Evolutionary conservation across 2,888 invertebrate species (phyloP).

Genomic region (Penaeus monodon): DNA sequence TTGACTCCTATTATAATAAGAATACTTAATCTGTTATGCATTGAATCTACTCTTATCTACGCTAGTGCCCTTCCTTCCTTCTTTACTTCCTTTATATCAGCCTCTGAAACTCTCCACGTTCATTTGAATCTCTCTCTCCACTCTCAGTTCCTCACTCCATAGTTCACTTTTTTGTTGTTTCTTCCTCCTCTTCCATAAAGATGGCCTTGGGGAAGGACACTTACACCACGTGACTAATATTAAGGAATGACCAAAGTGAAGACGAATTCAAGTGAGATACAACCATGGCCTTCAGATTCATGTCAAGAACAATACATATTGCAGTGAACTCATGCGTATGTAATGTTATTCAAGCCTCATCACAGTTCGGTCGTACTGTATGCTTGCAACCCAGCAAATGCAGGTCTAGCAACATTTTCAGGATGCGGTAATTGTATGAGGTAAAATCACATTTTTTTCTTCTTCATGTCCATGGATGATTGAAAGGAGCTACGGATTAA

Average conservation of each 20-base stretch:
- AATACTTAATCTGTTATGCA: background rate
- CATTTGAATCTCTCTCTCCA: background rate
- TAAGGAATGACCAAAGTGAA: constrained; percentile 18
- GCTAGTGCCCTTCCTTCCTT: background rate
- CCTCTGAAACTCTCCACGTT: background rate
- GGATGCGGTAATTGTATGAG: too few species aligned
- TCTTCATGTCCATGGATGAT: too few species aligned
- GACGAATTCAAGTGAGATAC: too few species aligned
- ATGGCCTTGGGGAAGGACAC: constrained; percentile 35
- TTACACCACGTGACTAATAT: background rate
- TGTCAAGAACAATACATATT: background rate
- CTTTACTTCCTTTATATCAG: background rate
- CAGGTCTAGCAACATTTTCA: too few species aligned
- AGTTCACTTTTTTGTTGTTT: background rate
- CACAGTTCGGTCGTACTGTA: too few species aligned
- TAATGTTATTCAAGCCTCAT: too few species aligned
- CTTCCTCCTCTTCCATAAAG: constrained; percentile 17
- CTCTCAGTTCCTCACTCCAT: constrained; percentile 17
- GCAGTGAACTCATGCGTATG: too few species aligned
- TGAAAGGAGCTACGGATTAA: too few species aligned
- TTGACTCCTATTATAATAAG: background rate
- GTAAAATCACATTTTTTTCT: too few species aligned
- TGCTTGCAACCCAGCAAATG: too few species aligned
- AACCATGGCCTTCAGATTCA: background rate
- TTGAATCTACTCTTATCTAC: background rate